Percentiles rank a stretch among this genome's conserved stretches.
Evolutionary conservation across 2,113 vertebrate species (phyloP).

Genomic region (Emydocephalus ijimae): DNA sequence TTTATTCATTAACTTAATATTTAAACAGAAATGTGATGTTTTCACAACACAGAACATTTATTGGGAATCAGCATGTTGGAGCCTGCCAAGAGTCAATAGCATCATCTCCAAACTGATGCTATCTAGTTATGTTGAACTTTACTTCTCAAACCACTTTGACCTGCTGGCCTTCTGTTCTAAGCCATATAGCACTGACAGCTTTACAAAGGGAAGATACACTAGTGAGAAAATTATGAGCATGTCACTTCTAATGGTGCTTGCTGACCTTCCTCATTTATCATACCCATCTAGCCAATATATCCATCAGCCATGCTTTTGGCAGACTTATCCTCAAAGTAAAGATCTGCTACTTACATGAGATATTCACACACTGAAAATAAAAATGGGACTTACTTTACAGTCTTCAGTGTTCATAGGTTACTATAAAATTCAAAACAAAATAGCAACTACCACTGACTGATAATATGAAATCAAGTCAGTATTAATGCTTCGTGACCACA

Average conservation of each 20-base stretch:
- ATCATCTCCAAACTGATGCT: not conserved
- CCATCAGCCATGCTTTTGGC: not conserved
- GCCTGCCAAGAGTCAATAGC: not conserved
- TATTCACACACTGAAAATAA: not conserved
- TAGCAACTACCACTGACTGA: not conserved
- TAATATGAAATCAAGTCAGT: not conserved
- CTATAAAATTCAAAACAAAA: not conserved
- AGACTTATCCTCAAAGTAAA: not conserved
- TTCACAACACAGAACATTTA: not conserved
- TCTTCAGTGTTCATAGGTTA: not conserved
- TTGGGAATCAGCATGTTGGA: not conserved
- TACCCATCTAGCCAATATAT: not conserved
- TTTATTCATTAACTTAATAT: not conserved
- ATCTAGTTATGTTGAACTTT: not conserved
- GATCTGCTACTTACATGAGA: not conserved
- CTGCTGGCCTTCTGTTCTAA: not conserved
- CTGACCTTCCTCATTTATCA: not conserved
- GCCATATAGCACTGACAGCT: not conserved
- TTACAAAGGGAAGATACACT: not conserved
- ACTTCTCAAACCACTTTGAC: not conserved
- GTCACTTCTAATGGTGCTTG: not conserved
- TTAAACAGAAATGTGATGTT: not conserved
- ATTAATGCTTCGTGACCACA: not conserved
- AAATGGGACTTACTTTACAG: not conserved
- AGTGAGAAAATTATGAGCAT: not conserved